Conservation (phyloP, 2,888 invertebrate species). For the Drosophila borealis region DNA sequence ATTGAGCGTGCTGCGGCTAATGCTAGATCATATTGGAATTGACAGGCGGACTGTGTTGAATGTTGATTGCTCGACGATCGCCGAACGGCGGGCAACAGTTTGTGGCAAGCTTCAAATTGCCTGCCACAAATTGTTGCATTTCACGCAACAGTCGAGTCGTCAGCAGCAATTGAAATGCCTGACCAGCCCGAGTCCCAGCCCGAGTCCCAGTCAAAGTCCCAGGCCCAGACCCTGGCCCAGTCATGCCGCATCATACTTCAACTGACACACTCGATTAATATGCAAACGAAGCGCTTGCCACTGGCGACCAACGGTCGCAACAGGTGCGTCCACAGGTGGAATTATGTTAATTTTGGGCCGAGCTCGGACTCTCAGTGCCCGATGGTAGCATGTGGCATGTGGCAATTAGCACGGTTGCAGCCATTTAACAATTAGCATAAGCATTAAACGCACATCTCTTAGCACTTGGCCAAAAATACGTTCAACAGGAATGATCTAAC, state of each 20-base stretch:
- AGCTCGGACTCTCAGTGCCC: constrained; percentile 13
- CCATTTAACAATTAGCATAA: constrained; percentile 42
- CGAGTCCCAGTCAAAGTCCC: not conserved
- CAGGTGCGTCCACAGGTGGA: constrained; percentile 52
- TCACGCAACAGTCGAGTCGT: constrained; percentile 62
- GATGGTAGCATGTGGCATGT: constrained; percentile 41
- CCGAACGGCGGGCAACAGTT: constrained; percentile 4
- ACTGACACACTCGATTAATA: constrained; percentile 64
- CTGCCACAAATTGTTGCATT: constrained; percentile 74
- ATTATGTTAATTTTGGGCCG: constrained; percentile 53
- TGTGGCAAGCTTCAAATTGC: constrained; percentile 57
- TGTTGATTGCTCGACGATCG: constrained; percentile 40
- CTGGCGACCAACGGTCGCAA: constrained; percentile 10
- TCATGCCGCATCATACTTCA: constrained; percentile 40
- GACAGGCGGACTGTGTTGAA: constrained; percentile 51
- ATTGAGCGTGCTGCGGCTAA: constrained; percentile 15
- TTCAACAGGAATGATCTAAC: too few relatives aligned
- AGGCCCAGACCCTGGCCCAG: not conserved
- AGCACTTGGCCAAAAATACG: not conserved
- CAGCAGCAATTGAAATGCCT: constrained; percentile 70
- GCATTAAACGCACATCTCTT: constrained; percentile 13
- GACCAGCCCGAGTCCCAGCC: constrained; percentile 17
- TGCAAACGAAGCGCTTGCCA: constrained; percentile 54
- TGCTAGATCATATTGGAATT: constrained; percentile 57
- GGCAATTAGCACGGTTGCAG: constrained; percentile 63